These are phyloP conservation scores for Botia almorhae DNA, from an alignment of 2,797 vertebrate genomes.

Conservation along the genomic window DNA sequence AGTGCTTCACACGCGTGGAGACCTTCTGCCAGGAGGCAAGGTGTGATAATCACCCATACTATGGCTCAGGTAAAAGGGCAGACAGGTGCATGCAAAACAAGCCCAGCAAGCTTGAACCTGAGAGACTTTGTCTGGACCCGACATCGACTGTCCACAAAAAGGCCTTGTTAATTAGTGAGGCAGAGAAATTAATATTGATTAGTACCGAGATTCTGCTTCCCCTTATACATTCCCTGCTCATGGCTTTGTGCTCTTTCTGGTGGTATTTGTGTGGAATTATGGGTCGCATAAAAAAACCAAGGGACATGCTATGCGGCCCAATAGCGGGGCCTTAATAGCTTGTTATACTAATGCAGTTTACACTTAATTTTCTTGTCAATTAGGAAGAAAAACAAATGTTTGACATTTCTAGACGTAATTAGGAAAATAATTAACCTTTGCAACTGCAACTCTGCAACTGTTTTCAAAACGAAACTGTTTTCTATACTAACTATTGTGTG, in stretches of 20 bases:
- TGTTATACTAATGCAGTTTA: slow-evolving; percentile 73
- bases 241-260: slow-evolving; percentile 16
- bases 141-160: slow-evolving; percentile 23
- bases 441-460: slow-evolving; percentile 57
- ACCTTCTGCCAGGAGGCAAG: slow-evolving; percentile 69
- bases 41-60: slow-evolving; percentile 74
- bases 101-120: slow-evolving; percentile 8
- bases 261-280: slow-evolving; percentile 64
- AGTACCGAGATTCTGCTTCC: slow-evolving; percentile 5
- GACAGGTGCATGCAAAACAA: slow-evolving; percentile 30
- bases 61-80: slow-evolving; percentile 55
- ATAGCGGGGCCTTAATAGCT: slow-evolving; percentile 65
- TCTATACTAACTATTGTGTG: slow-evolving; percentile 60
- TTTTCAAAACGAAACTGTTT: slow-evolving; percentile 45
- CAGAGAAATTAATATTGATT: slow-evolving; percentile 47
- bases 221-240: background rate
- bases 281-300: slow-evolving; percentile 68
- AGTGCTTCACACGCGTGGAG: slow-evolving; percentile 73
- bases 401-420: slow-evolving; percentile 75
- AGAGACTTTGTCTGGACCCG: background rate
- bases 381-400: slow-evolving; percentile 75
- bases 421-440: slow-evolving; percentile 75
- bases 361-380: slow-evolving; percentile 74
- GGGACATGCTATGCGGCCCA: slow-evolving; percentile 64
- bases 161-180: slow-evolving; percentile 9